phyloP scores from a whole-genome alignment of 2,113 vertebrate genomes.

The Xerus inauris region DNA sequence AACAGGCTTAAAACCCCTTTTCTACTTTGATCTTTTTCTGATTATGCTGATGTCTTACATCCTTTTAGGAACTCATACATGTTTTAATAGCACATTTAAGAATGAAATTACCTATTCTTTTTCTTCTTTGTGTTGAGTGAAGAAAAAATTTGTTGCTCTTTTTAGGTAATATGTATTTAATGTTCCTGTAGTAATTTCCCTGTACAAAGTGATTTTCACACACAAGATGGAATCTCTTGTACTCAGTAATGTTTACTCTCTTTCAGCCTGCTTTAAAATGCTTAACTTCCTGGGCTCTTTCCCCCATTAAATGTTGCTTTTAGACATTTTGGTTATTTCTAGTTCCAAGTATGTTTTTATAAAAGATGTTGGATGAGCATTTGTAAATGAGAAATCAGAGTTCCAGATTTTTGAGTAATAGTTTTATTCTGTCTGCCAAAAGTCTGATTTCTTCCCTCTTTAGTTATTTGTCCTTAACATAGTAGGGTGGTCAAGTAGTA shows the following conservation, averaged over 20 bases:
- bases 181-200: constrained; percentile 45
- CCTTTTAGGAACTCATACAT: constrained; percentile 48
- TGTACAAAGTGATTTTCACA: constrained; percentile 49
- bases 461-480: constrained; percentile 40
- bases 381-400: constrained; percentile 54
- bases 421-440: constrained; percentile 53
- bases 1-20: constrained; percentile 29
- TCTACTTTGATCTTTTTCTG: constrained; percentile 60
- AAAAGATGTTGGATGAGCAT: constrained; percentile 34
- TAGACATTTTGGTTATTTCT: constrained; percentile 46
- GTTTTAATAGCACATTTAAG: constrained; percentile 67
- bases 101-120: constrained; percentile 60
- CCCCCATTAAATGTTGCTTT: constrained; percentile 39
- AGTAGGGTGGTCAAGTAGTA: constrained; percentile 16
- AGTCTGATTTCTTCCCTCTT: constrained; percentile 53
- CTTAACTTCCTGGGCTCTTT: constrained; percentile 23
- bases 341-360: neutral
- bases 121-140: neutral
- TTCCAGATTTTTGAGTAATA: constrained; percentile 39
- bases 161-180: constrained; percentile 48
- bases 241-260: constrained; percentile 47
- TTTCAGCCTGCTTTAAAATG: constrained; percentile 62
- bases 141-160: constrained; percentile 58
- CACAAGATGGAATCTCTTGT: constrained; percentile 15
- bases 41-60: constrained; percentile 21